A percentile compares a stretch with the other conserved stretches of the same genome.
Conservation (phyloP, 2,113 vertebrate genomes). For the Oncorhynchus clarkii region DNA sequence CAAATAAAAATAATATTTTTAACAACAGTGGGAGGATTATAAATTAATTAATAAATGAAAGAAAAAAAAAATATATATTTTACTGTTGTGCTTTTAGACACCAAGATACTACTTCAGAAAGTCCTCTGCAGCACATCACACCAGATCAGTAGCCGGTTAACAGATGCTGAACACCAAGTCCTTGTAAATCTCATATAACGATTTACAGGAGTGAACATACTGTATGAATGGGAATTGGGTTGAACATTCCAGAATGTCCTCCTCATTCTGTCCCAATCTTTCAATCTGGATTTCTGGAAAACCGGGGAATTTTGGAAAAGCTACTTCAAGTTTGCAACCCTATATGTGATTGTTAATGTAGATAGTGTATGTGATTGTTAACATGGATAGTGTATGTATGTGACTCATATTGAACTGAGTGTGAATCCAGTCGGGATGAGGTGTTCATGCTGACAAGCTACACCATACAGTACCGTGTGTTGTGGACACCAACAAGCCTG, state of each 20-base stretch:
- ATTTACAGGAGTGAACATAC: slow-evolving; percentile 4
- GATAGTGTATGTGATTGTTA: too few species aligned
- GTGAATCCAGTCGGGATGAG: slow-evolving; percentile 63
- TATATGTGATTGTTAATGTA: too few species aligned
- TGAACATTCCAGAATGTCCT: too few species aligned
- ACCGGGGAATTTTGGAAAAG: too few species aligned
- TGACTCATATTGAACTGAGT: neutral
- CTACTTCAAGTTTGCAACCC: too few species aligned
- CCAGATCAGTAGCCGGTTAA: too few species aligned
- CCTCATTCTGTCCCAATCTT: too few species aligned
- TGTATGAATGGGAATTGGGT: neutral
- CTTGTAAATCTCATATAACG: slow-evolving; percentile 3
- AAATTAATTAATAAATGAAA: slow-evolving; percentile 31
- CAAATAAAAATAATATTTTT: too few species aligned
- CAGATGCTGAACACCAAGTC: slow-evolving; percentile 15
- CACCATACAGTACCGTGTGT: slow-evolving; percentile 5
- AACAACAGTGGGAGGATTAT: slow-evolving; percentile 29
- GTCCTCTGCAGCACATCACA: slow-evolving; percentile 33
- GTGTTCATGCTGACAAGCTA: neutral
- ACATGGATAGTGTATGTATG: too few species aligned
- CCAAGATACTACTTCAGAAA: slow-evolving; percentile 60
- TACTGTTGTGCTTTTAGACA: slow-evolving; percentile 34
- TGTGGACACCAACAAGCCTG: slow-evolving; percentile 15
- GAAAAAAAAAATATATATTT: neutral
- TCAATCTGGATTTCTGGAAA: too few species aligned